Evolutionary conservation across 2,888 invertebrate genomes (phyloP), one percentile per base, ranked within the genome.

Genomic region (Oxyscelio sp.): DNA sequence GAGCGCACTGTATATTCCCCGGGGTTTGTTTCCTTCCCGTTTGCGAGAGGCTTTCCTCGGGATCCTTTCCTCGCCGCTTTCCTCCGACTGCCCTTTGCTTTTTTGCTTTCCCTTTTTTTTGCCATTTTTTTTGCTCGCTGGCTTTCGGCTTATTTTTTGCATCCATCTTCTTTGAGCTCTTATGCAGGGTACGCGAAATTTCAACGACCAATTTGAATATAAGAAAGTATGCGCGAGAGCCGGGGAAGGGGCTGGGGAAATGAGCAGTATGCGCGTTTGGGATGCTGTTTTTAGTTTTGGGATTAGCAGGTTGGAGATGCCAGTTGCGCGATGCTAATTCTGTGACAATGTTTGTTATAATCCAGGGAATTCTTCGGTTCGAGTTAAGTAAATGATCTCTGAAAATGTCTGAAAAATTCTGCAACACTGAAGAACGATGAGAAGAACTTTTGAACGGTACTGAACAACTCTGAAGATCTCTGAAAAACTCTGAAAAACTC

Each of bases 1-100:
- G 85, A 83, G 84, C 81, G 86, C 86, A 83, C 83, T 83, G 85
- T 85, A 75, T 85, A 78, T 79, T 61, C 74, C 71, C 54, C 66
- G 52, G 45, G 43, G 77, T 81, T 77, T 75, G 50, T 68, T 82
- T 84, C 86, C 65, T 43, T 70, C 68, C 61, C 56, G 63, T 59
- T 54, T 21, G 19, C 40, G 40, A 13, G 38, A n/a, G 40, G 6
- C 27, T 27, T n/a, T 27, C 31, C 27, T 31, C 27, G 15, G 38
- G 52, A 6, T 19, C 45, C 15, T 22, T 27, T 43, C 34, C 56
- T n/a, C 27, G 17, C 52, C 43, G 50, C 59, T 38, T 73, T 50
- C 2, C 31, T 58, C 48, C 71, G 48, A 48, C 71, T 71, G 71
- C 59, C n/a, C n/a, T n/a, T 38, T 80, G 58, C 48, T 54, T 48